Conservation (phyloP, 2,888 invertebrate species). For the Scaptodrosophila latifasciaeformis region DNA sequence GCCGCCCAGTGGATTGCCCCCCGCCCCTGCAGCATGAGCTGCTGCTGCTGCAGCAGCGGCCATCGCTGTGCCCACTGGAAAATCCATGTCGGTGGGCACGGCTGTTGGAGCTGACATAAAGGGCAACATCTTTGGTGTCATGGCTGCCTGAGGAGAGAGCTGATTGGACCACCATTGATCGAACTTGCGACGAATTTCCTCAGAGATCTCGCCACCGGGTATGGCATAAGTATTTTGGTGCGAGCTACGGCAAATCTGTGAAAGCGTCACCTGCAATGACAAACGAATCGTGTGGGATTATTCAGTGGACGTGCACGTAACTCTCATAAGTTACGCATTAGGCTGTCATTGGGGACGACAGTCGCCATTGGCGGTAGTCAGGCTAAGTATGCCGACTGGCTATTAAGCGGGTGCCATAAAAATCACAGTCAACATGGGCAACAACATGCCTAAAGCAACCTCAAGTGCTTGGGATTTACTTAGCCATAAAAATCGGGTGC, state of each 20-base stretch:
- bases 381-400: conserved; percentile 34
- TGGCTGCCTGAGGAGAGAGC: conserved; percentile 79
- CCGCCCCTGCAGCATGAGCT: conserved; percentile 63
- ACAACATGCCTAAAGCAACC: conserved; percentile 37
- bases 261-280: conserved; percentile 81
- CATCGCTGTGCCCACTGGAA: conserved; percentile 72
- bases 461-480: conserved; percentile 67
- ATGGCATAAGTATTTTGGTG: conserved; percentile 81
- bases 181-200: conserved; percentile 90
- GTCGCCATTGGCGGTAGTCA: conserved; percentile 28
- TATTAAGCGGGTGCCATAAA: conserved; percentile 60
- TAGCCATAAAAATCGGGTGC: conserved; percentile 55
- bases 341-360: conserved; percentile 10
- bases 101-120: conserved; percentile 73
- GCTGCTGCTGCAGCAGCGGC: conserved; percentile 77
- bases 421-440: conserved; percentile 56
- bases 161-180: conserved; percentile 93
- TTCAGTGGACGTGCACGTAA: conserved; percentile 1
- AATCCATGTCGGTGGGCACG: conserved; percentile 72
- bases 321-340: conserved; percentile 6
- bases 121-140: conserved; percentile 76
- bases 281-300: conserved; percentile 26
- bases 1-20: conserved; percentile 45
- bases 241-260: conserved; percentile 88
- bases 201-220: conserved; percentile 82